phyloP scores from a whole-genome alignment of 2,888 invertebrate genomes.

The Sarcophaga caerulescens region DNA sequence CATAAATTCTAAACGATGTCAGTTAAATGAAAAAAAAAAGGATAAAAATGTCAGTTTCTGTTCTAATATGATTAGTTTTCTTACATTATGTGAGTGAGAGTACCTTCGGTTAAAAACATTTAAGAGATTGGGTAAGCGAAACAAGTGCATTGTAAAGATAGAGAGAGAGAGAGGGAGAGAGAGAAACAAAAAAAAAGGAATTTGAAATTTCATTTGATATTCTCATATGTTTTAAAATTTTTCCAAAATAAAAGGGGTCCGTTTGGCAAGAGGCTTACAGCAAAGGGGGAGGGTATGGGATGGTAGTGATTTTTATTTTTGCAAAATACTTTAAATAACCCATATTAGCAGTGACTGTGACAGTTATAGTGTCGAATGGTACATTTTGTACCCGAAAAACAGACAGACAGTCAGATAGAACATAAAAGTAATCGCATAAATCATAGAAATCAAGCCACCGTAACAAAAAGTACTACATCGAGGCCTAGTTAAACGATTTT shows the following conservation, averaged over 20 bases:
- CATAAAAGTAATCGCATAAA: conserved; percentile 56
- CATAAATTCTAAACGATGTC: not conserved
- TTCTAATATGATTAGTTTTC: conserved; percentile 47
- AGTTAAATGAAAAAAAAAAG: conserved; percentile 32
- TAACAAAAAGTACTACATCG: not conserved
- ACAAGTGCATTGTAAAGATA: conserved; percentile 60
- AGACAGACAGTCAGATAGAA: not conserved
- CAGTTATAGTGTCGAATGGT: not conserved
- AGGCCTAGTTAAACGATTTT: conserved; percentile 8
- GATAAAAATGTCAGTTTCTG: conserved; percentile 42
- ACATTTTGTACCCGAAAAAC: conserved; percentile 16
- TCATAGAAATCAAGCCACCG: conserved; percentile 54
- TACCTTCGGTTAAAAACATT: conserved; percentile 30
- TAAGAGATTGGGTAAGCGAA: not conserved
- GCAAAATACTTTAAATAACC: conserved; percentile 62
- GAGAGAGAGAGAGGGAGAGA: conserved; percentile 36
- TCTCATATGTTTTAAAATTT: conserved; percentile 61
- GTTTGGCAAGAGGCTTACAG: not conserved
- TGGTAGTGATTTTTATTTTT: conserved; percentile 47
- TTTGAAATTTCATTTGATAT: conserved; percentile 33
- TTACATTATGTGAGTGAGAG: not conserved
- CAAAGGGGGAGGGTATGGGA: conserved; percentile 22
- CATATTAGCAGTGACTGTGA: conserved; percentile 45
- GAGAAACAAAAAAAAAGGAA: not conserved
- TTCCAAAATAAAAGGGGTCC: conserved; percentile 49